phyloP scores from a whole-genome alignment of 1,140 invertebrate species.

The Magallana ariakensis region DNA sequence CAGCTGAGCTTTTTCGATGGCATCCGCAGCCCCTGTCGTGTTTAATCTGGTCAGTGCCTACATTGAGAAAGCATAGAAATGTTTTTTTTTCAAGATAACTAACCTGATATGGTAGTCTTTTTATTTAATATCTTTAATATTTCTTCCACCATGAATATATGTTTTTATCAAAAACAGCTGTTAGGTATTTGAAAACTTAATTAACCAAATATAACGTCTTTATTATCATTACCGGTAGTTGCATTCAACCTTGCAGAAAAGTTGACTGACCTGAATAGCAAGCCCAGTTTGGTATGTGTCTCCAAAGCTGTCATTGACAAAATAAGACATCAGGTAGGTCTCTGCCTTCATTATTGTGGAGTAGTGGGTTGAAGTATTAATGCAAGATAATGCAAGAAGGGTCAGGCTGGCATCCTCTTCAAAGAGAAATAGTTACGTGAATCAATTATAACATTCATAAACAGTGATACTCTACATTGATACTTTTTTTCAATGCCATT shows the following conservation, averaged over 20 bases:
- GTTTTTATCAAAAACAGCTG: too few species aligned
- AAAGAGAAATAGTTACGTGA: not conserved
- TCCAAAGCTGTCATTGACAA: not conserved
- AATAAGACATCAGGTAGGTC: not conserved
- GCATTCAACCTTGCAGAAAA: not conserved
- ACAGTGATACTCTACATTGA: too few species aligned
- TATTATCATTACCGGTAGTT: too few species aligned
- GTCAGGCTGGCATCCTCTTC: conserved; percentile 15
- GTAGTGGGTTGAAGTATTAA: conserved; percentile 7
- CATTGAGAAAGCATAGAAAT: not conserved
- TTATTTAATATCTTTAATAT: too few species aligned
- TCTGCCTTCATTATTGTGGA: not conserved
- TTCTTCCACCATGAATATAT: too few species aligned
- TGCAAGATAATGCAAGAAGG: conserved; percentile 13
- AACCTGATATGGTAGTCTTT: too few species aligned
- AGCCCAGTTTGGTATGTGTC: not conserved
- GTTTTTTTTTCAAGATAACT: too few species aligned
- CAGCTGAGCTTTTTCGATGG: not conserved
- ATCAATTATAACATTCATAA: too few species aligned
- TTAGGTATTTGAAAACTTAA: too few species aligned
- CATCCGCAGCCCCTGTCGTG: not conserved
- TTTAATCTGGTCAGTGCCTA: conserved; percentile 23
- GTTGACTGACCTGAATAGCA: conserved; percentile 32
- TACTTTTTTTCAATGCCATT: too few species aligned
- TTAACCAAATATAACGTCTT: too few species aligned